Base-by-base conservation (phyloP, 2,888 invertebrate genomes). In the Coelopa pilipes region DNA sequence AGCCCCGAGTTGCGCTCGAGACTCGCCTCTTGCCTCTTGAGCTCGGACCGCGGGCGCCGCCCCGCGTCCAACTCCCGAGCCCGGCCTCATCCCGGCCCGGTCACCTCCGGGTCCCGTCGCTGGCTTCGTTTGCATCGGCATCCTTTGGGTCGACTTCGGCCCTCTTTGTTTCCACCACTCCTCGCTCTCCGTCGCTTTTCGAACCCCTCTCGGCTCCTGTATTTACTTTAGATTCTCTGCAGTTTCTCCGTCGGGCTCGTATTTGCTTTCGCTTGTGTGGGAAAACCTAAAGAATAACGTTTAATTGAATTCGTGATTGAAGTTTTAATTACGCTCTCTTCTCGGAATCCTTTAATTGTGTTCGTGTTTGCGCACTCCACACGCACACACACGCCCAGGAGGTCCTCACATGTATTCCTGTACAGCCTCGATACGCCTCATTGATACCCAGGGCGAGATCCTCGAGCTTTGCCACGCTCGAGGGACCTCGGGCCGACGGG, bases 231-330 rank as follows among this genome's bases (percentile, higher is more conserved):
- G 17, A 59, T 55, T 69, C 34, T 34, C 34, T 34, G 34, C 7
- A 34, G 34, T 34, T 34, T 34, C n/a, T n/a, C n/a, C n/a, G n/a
- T 34, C 34, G 34, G 4, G 7, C 7, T 34, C 7, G 34, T 34
- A 7, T 70, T 70, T 62, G 50, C 45, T n/a, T 45, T 46, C 47
- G n/a, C 59, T 19, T 73, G 67, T 69, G 69, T 57, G 24, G 15
- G 46, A 69, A 69, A 69, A 12, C n/a, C 63, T 71, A 46, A 70
- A 46, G 71, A 71, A 71, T 53, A 24, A 47, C 59, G 65, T 70
- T 74, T 74, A 74, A 74, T 74, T 74, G 74, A 74, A 70, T 74
- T 65, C 74, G 69, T 74, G 74, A 74, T 70, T 60, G 74, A 74
- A 74, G 70, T 74, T 74, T 74, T 74, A 74, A 74, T 74, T 74